Conservation (phyloP, 2,888 invertebrate genomes). For the Dasysyrphus tricinctus region DNA sequence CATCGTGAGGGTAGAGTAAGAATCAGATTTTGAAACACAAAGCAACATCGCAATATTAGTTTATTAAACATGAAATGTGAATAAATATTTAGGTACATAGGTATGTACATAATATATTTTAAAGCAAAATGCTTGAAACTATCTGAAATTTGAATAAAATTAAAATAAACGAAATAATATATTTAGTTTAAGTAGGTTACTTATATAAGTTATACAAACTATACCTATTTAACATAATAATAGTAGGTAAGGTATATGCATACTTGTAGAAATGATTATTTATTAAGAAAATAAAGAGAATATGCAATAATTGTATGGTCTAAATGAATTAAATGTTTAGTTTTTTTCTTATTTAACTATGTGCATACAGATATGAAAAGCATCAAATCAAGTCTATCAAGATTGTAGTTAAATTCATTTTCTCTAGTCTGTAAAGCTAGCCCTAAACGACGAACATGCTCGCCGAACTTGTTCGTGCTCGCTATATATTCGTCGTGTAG, state of each 20-base stretch:
- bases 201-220: slow-evolving; percentile 18
- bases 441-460: no score
- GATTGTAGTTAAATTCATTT: no score
- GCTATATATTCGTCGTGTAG: no score
- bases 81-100: not conserved
- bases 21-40: not conserved
- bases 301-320: slow-evolving; percentile 68
- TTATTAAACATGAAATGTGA: slow-evolving; percentile 17
- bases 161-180: slow-evolving; percentile 54
- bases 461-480: no score
- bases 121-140: slow-evolving; percentile 26
- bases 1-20: slow-evolving; percentile 63
- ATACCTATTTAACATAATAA: slow-evolving; percentile 33
- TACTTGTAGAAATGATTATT: slow-evolving; percentile 70
- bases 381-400: no score
- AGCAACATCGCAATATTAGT: slow-evolving; percentile 66
- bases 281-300: slow-evolving; percentile 69
- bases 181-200: slow-evolving; percentile 8
- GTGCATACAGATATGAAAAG: no score
- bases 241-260: slow-evolving; percentile 37
- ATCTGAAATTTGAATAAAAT: slow-evolving; percentile 42
- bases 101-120: slow-evolving; percentile 11
- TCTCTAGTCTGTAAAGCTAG: no score
- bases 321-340: slow-evolving; percentile 4
- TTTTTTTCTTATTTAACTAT: not conserved